Conservation (phyloP, 2,888 invertebrate species). For the Xestobium rufovillosum region DNA sequence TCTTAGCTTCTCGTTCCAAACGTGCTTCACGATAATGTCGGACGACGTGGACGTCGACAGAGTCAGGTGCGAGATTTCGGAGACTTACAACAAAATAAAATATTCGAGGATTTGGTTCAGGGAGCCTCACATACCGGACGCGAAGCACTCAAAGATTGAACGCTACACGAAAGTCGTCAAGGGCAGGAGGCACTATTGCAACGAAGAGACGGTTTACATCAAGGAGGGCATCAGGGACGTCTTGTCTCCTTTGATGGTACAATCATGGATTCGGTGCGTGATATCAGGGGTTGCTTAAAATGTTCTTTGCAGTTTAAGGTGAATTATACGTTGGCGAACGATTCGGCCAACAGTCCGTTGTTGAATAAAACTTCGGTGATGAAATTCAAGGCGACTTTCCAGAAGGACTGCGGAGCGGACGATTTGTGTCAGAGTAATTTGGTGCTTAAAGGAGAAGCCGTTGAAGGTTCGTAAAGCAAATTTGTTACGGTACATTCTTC, state of each 20-base stretch:
- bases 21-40: constrained; percentile 65
- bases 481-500: constrained; percentile 38
- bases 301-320: constrained; percentile 58
- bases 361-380: constrained; percentile 78
- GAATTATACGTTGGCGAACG: constrained; percentile 72
- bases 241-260: constrained; percentile 72
- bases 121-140: constrained; percentile 46
- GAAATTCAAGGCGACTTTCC: constrained; percentile 75
- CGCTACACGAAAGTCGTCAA: constrained; percentile 36
- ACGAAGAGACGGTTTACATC: constrained; percentile 73
- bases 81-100: constrained; percentile 27
- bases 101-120: constrained; percentile 73
- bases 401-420: constrained; percentile 86
- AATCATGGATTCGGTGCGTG: constrained; percentile 21
- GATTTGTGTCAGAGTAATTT: constrained; percentile 82
- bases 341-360: constrained; percentile 72
- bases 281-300: constrained; percentile 5
- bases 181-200: constrained; percentile 51
- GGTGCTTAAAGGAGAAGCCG: constrained; percentile 55
- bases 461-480: constrained; percentile 46
- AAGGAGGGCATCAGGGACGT: constrained; percentile 83
- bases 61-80: constrained; percentile 29
- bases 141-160: constrained; percentile 33
- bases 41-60: constrained; percentile 25
- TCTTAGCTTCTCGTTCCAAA: constrained; percentile 66